phyloP scores from a whole-genome alignment of 2,888 invertebrate genomes.

The Pandemis cinnamomeana region DNA sequence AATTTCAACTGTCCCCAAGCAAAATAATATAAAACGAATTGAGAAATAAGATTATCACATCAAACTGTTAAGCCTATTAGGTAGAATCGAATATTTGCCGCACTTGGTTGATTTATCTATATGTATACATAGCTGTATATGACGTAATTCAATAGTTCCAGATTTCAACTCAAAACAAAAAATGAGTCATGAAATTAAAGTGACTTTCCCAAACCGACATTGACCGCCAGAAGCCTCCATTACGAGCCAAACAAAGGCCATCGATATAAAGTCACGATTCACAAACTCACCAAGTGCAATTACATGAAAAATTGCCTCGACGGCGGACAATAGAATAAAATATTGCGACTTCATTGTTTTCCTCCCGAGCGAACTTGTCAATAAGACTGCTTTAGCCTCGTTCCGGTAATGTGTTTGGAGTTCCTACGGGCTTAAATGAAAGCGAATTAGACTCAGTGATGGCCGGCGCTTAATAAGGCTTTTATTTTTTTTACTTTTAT shows the following conservation, averaged over 20 bases:
- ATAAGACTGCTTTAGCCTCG: conserved; percentile 32
- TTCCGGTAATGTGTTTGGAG: conserved; percentile 29
- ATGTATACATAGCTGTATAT: too few species aligned
- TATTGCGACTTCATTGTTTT: conserved; percentile 47
- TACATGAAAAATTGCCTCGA: conserved; percentile 54
- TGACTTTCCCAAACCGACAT: conserved; percentile 11
- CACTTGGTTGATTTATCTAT: too few species aligned
- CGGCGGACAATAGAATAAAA: conserved; percentile 52
- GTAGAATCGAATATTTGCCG: too few species aligned
- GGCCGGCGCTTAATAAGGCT: neutral
- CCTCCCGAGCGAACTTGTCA: conserved; percentile 33
- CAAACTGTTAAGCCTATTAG: too few species aligned
- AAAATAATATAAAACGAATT: too few species aligned
- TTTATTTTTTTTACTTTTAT: neutral
- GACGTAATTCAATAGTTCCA: too few species aligned
- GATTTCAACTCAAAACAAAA: neutral
- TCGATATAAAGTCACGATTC: conserved; percentile 34
- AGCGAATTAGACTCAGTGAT: conserved; percentile 13
- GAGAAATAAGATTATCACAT: too few species aligned
- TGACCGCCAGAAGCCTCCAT: conserved; percentile 31
- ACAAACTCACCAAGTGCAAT: conserved; percentile 47
- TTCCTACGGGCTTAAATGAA: conserved; percentile 11
- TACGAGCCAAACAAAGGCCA: conserved; percentile 31
- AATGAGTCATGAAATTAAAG: conserved; percentile 17
- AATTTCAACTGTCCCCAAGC: too few species aligned